These are phyloP conservation scores for Columba livia DNA, from an alignment of 2,113 vertebrate genomes.

Conservation along the genomic window DNA sequence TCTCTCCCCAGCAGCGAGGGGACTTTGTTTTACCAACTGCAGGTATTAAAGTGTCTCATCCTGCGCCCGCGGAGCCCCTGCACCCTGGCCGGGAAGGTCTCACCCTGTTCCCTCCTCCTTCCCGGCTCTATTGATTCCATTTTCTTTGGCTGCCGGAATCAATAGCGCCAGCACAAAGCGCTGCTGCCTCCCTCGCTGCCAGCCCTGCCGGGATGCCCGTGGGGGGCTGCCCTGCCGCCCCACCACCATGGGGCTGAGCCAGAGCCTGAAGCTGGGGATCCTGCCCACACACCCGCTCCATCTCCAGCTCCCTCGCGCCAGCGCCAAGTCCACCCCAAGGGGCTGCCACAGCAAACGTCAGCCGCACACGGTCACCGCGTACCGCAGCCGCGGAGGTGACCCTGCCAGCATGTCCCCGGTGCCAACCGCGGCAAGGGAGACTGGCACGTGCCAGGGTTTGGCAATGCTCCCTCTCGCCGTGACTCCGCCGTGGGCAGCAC, in stretches of 20 bases:
- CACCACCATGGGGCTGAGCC: background rate
- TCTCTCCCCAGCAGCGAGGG: conserved; percentile 4
- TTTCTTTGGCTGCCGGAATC: background rate
- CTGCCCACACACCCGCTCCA: rapidly evolving
- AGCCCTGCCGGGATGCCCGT: background rate
- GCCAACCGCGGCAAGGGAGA: background rate
- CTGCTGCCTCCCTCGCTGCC: background rate
- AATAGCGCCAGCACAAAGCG: background rate
- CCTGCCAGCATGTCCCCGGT: background rate
- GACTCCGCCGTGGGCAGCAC: background rate
- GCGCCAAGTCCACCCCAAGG: rapidly evolving
- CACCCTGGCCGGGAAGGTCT: background rate
- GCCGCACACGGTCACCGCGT: rapidly evolving
- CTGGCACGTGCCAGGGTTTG: background rate
- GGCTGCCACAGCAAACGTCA: rapidly evolving
- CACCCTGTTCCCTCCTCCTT: background rate
- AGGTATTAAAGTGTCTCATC: conserved; percentile 27
- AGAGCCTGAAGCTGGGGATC: rapidly evolving
- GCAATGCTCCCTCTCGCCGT: background rate
- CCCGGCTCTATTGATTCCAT: conserved; percentile 6
- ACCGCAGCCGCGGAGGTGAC: background rate
- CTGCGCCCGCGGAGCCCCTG: background rate
- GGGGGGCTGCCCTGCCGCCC: background rate
- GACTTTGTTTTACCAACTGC: conserved; percentile 48
- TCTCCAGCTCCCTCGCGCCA: background rate